Base-by-base conservation (phyloP, 1,140 invertebrate genomes). In the Zaprionus davidi region DNA sequence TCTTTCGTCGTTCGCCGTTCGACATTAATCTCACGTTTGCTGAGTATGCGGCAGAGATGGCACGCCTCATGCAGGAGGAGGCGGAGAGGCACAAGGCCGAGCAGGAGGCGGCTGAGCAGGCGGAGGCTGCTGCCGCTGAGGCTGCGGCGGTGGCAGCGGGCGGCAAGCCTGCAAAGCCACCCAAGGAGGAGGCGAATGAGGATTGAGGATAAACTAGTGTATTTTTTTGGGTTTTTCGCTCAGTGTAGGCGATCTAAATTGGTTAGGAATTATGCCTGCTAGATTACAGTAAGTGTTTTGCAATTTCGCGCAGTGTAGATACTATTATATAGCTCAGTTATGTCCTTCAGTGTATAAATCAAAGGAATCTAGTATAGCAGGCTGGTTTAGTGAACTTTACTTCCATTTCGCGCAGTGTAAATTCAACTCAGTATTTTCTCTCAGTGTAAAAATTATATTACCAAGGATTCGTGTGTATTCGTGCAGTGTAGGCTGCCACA, bases 11-110 rank as follows among this genome's bases (percentile, higher is more conserved):
- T 28, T 78, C 84, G 2, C 76, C 76, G 0, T 92, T 67, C 22
- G 91, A 92, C 59, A 91, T 92, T 1, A 92, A 92, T 49, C 44
- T 92, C 6, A 91, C 84, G 5, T 92, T 92, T 24, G 58, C 66
- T 1, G 80, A 92, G 1, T 86, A 92, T 51, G 78, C 72, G 0
- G 71, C 66, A 0, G 75, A 76, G 2, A 78, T 78, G 79, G 46
- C 36, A 17, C 68, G 46, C 1, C 65, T 64, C 26, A 9, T 57
- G 3, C 24, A 70, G 56, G 71, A 69, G 67, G 59, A 74, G 22
- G 22, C 55, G 38, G 13, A 56, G 5, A 26, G 76, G 49, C 15
- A 20, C 20, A 73, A 67, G 57, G 75, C 49, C 1, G 63, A 62
- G 5, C 11, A 24, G 58, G 70, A 77, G 31, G 71, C 70, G 15